Evolutionary conservation across 92 coral and sea anemone species (phyloP), one percentile per base, ranked within the genome.

Genomic region (Zoanthus solanderi): DNA sequence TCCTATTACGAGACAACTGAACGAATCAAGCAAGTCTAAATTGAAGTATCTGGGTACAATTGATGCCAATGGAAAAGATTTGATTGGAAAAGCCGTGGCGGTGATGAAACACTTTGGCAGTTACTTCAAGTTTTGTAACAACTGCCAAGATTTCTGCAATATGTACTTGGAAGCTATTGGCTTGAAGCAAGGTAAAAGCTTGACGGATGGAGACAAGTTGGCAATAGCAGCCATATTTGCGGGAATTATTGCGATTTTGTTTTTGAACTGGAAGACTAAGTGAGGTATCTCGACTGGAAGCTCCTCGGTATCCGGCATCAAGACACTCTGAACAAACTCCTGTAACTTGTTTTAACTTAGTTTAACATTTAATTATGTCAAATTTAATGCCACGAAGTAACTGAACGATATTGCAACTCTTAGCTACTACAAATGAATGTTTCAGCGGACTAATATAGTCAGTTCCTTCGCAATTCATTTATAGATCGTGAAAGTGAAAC

Each of bases 141-240:
- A 92, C 85, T 92, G 93, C 82, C 93, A 90, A 45, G 57, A 92
- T 52, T 92, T 52, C 88, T 90, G 95, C 81, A 92, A 87, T 87
- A 10, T 57, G 78, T 92, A 83, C 84, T 34, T 75, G 84, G 93
- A 90, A 13, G 79, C 87, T 8, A 90, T 90, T 78, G 95, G 93
- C 9, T 86, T 92, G 34, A n/a, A 61, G 23, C 34, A 42, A 12
- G 89, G 86, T 54, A 9, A 9, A 54, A 54, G 16, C 0, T 11
- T 54, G 60, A 54, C 60, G 12, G 60, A 54, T 42, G 50, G 80
- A 2, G 72, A 90, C 14, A 91, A 78, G 74, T 81, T 0, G 66
- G 50, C 90, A 28, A 90, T 54, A 8, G 7, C 0, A 53, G 58
- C 12, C 11, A 53, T 54, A 9, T 1, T 54, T 7, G 60, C 60